These are phyloP conservation scores for Pyrgus malvae DNA, from an alignment of 2,888 invertebrate species.

Conservation along the genomic window DNA sequence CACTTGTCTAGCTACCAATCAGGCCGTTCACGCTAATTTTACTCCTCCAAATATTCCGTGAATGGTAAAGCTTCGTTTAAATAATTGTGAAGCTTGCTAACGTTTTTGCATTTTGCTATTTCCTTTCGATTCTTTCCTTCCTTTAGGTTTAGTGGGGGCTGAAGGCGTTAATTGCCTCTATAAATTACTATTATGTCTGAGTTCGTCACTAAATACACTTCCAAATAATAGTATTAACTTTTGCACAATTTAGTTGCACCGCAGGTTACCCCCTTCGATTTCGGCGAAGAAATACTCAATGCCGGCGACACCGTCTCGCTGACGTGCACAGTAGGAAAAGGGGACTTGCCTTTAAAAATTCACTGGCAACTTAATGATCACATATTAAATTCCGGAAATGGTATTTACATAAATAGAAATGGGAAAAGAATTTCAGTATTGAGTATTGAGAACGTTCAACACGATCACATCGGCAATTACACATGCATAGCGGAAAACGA, in stretches of 20 bases:
- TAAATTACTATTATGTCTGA: not conserved
- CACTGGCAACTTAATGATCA: constrained; percentile 86
- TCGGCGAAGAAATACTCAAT: constrained; percentile 87
- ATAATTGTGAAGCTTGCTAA: constrained; percentile 29
- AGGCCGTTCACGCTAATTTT: constrained; percentile 85
- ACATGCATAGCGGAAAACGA: constrained; percentile 85
- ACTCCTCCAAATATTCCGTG: constrained; percentile 85
- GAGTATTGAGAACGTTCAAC: constrained; percentile 83
- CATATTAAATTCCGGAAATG: constrained; percentile 75
- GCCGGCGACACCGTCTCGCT: constrained; percentile 87
- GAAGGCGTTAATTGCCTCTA: not conserved
- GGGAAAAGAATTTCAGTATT: constrained; percentile 86
- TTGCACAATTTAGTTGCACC: constrained; percentile 83
- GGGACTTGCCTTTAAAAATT: constrained; percentile 86
- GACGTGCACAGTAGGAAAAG: constrained; percentile 87
- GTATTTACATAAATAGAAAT: constrained; percentile 81
- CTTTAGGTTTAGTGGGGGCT: not conserved
- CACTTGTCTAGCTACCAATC: constrained; percentile 86
- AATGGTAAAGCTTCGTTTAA: constrained; percentile 81
- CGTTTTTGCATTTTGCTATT: constrained; percentile 18
- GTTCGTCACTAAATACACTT: too few species aligned
- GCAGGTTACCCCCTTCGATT: constrained; percentile 89
- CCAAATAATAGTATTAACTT: constrained; percentile 3
- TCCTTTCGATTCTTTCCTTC: constrained; percentile 13
- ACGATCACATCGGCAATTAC: constrained; percentile 83